phyloP scores from a whole-genome alignment of 2,888 invertebrate species.

The Caenorhabditis sp. region DNA sequence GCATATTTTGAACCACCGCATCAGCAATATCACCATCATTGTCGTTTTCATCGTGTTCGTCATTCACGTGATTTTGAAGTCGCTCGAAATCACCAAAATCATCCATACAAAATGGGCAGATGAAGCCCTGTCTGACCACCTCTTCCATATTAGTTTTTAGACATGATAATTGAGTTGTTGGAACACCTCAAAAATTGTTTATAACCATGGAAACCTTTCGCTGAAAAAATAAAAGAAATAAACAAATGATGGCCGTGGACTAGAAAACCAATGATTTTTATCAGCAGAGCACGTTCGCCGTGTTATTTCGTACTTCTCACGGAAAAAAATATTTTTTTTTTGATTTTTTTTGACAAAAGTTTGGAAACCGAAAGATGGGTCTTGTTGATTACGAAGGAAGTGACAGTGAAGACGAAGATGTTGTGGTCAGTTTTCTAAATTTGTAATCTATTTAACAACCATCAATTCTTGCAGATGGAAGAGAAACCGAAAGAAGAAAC shows the following conservation, averaged over 20 bases:
- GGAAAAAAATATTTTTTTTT: not conserved
- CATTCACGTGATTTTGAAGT: constrained; percentile 87
- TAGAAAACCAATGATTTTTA: constrained; percentile 4
- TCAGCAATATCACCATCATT: constrained; percentile 76
- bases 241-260: not conserved
- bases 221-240: not conserved
- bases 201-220: not conserved
- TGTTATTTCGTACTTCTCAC: not conserved
- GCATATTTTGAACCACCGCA: constrained; percentile 72
- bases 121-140: constrained; percentile 80
- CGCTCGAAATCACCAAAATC: constrained; percentile 86
- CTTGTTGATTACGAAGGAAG: constrained; percentile 40
- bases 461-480: not conserved
- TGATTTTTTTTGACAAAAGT: not conserved
- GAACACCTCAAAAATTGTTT: not conserved
- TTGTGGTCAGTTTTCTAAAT: not conserved
- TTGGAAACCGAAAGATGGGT: constrained; percentile 13
- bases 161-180: not conserved
- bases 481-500: not conserved
- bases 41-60: constrained; percentile 76
- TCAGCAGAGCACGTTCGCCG: constrained; percentile 17
- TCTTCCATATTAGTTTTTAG: not conserved
- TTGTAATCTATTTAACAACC: not conserved
- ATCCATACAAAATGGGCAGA: constrained; percentile 91
- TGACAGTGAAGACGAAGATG: constrained; percentile 14